A percentile compares a stretch with the other conserved stretches of the same genome.
Evolutionary conservation across 2,113 vertebrate species (phyloP).

Genomic region (Trematocara nigrifrons): DNA sequence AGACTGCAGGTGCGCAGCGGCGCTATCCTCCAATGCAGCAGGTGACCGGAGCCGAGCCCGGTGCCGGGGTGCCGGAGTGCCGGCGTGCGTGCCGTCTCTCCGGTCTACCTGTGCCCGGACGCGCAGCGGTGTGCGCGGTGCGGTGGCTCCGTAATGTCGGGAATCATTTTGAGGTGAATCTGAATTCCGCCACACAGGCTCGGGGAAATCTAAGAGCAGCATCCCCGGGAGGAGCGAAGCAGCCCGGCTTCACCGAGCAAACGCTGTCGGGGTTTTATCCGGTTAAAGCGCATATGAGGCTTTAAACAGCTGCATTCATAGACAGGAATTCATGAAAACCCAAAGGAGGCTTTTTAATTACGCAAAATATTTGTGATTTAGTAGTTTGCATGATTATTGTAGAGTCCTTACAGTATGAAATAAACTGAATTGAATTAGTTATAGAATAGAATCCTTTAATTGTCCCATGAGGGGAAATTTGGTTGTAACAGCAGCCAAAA

Average conservation of each 20-base stretch:
- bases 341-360: background rate
- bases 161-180: background rate
- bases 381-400: background rate
- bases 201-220: background rate
- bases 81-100: background rate
- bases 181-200: background rate
- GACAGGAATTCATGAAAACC: background rate
- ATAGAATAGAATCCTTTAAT: too few species aligned
- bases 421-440: background rate
- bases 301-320: background rate
- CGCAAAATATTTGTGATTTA: background rate
- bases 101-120: background rate
- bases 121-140: background rate
- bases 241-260: background rate
- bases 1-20: slow-evolving; percentile 24
- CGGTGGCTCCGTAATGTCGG: background rate
- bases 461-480: too few species aligned
- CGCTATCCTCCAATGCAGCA: slow-evolving; percentile 46
- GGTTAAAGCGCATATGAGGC: background rate
- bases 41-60: slow-evolving; percentile 37
- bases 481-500: too few species aligned
- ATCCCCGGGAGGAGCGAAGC: background rate
- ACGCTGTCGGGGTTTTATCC: background rate
- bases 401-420: background rate
- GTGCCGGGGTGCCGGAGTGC: background rate